Evolutionary conservation across 2,797 vertebrate species (phyloP).

Genomic region (Pantherophis vulpinus): DNA sequence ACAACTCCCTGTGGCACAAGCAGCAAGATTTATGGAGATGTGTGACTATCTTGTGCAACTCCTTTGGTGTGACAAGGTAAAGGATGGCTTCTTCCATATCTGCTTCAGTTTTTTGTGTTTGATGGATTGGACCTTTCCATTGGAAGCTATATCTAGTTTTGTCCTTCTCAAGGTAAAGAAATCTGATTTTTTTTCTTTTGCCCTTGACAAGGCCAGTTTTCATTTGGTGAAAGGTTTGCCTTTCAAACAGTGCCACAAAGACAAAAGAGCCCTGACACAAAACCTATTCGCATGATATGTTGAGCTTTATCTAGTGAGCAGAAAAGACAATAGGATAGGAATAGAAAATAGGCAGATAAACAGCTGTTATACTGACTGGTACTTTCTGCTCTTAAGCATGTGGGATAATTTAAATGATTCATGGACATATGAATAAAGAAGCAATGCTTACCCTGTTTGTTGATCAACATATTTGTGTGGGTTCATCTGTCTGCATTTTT

Average conservation of each 20-base stretch:
- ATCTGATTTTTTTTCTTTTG: neutral
- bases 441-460: neutral
- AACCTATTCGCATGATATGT: neutral
- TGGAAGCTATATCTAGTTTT: constrained; percentile 10
- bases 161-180: constrained; percentile 28
- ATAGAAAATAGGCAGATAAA: neutral
- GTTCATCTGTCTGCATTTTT: neutral
- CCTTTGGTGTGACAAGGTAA: constrained; percentile 31
- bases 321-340: neutral
- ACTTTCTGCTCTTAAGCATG: neutral
- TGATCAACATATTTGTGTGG: neutral
- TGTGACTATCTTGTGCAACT: constrained; percentile 13
- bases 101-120: constrained; percentile 30
- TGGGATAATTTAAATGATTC: neutral
- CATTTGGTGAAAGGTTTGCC: neutral
- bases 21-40: constrained; percentile 36
- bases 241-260: constrained; percentile 22
- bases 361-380: neutral
- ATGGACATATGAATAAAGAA: neutral
- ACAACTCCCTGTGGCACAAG: constrained; percentile 2
- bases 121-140: constrained; percentile 30
- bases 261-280: constrained; percentile 21
- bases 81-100: constrained; percentile 21
- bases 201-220: constrained; percentile 16
- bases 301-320: neutral